Conservation (phyloP, 2,797 vertebrate species). For the Sternarchorhynchus goeldii region DNA sequence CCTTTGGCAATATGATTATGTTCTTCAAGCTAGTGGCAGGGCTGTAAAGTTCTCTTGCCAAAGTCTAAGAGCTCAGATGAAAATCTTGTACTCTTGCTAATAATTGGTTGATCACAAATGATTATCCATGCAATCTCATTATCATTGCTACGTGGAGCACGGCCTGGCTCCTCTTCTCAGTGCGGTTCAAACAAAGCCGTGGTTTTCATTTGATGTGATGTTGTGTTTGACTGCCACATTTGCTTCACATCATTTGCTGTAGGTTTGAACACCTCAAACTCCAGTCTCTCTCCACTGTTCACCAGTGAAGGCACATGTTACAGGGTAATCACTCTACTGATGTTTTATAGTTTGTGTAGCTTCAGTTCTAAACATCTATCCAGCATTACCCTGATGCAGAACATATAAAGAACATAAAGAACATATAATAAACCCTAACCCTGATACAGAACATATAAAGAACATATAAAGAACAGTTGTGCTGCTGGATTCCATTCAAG, state of each 20-base stretch:
- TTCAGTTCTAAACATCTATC: too few species aligned
- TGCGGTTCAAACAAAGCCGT: too few species aligned
- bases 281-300: too few species aligned
- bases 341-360: too few species aligned
- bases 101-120: neutral
- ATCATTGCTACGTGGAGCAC: neutral
- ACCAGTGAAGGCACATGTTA: too few species aligned
- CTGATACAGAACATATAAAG: neutral
- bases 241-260: too few species aligned
- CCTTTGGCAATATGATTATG: constrained; percentile 37
- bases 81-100: constrained; percentile 24
- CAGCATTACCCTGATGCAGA: neutral
- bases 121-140: neutral
- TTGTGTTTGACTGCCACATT: too few species aligned
- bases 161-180: neutral
- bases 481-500: constrained; percentile 21
- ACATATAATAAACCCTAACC: too few species aligned
- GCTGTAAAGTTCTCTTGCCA: constrained; percentile 46
- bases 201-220: too few species aligned
- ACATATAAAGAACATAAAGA: neutral
- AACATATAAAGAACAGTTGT: neutral
- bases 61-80: constrained; percentile 51
- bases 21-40: constrained; percentile 44
- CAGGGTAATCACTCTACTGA: too few species aligned
- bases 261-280: too few species aligned